A percentile compares a stretch with the other conserved stretches of the same genome.
Conservation (phyloP, 2,888 invertebrate species). For the Pristionchus arcanus region DNA sequence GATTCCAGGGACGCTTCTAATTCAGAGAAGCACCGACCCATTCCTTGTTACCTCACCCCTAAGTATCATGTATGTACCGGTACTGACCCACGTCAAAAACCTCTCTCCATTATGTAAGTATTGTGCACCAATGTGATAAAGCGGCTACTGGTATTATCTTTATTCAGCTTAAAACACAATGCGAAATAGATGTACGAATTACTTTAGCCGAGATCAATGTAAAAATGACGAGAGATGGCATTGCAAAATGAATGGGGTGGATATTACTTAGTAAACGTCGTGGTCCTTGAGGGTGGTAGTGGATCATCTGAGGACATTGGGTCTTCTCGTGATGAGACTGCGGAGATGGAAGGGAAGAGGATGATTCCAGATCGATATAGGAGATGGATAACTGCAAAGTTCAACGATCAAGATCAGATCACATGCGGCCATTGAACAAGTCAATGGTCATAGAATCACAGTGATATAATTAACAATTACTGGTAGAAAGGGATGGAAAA, state of each 20-base stretch:
- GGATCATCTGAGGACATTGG: not conserved
- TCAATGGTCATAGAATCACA: too few species aligned
- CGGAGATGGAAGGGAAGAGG: not conserved
- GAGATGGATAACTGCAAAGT: not conserved
- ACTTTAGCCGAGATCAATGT: not conserved
- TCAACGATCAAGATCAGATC: not conserved
- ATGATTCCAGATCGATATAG: not conserved
- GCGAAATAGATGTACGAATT: not conserved
- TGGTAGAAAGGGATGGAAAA: too few species aligned
- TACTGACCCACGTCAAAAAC: not conserved
- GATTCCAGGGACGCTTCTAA: conserved; percentile 32
- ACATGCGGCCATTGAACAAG: too few species aligned
- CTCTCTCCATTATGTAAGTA: not conserved
- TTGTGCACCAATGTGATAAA: conserved; percentile 27
- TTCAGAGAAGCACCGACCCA: not conserved
- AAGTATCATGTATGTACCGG: conserved; percentile 15
- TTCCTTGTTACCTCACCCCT: not conserved
- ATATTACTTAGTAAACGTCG: not conserved
- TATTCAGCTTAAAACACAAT: not conserved
- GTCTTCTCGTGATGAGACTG: not conserved
- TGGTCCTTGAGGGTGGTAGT: conserved; percentile 13
- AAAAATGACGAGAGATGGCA: not conserved
- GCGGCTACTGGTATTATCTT: conserved; percentile 6
- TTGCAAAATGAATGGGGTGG: not conserved
- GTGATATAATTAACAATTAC: too few species aligned